A percentile compares a stretch with the other conserved stretches of the same genome.
phyloP scores from a whole-genome alignment of 2,113 vertebrate species.

The Pipa parva region DNA sequence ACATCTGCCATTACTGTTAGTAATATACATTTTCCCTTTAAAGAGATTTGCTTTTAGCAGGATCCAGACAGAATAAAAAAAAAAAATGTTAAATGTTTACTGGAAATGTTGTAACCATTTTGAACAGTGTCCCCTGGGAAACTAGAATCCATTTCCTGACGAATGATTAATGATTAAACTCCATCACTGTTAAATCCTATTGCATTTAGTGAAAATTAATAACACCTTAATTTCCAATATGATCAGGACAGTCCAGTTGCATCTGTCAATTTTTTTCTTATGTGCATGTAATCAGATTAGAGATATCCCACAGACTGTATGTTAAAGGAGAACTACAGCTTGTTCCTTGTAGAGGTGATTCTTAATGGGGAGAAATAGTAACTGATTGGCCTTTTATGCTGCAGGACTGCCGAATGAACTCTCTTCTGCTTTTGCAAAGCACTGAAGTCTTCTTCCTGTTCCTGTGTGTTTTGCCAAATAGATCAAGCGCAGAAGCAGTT shows the following conservation, averaged over 20 bases:
- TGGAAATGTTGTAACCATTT: slow-evolving; percentile 3
- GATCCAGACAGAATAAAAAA: not conserved
- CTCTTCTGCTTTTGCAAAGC: too few relatives aligned
- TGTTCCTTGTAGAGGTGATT: too few relatives aligned
- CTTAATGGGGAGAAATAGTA: too few relatives aligned
- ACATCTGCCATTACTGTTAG: too few relatives aligned
- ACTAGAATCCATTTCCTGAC: not conserved
- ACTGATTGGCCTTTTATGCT: too few relatives aligned
- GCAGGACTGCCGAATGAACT: too few relatives aligned
- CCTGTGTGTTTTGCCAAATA: too few relatives aligned
- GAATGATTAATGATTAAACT: slow-evolving; percentile 11
- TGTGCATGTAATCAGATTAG: not conserved
- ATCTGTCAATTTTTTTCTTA: not conserved
- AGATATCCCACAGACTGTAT: too few relatives aligned
- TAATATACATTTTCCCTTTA: not conserved
- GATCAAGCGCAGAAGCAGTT: too few relatives aligned
- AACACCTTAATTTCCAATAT: not conserved
- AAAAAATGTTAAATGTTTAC: not conserved
- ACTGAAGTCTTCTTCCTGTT: too few relatives aligned
- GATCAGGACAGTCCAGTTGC: not conserved
- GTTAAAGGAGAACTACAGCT: too few relatives aligned
- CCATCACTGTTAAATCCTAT: not conserved
- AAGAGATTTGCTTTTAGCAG: not conserved
- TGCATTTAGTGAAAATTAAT: not conserved
- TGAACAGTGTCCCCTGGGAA: not conserved